Percentiles rank a stretch among this genome's conserved stretches.
phyloP scores from a whole-genome alignment of 2,888 invertebrate genomes.

The Tenthredo mesomela region DNA sequence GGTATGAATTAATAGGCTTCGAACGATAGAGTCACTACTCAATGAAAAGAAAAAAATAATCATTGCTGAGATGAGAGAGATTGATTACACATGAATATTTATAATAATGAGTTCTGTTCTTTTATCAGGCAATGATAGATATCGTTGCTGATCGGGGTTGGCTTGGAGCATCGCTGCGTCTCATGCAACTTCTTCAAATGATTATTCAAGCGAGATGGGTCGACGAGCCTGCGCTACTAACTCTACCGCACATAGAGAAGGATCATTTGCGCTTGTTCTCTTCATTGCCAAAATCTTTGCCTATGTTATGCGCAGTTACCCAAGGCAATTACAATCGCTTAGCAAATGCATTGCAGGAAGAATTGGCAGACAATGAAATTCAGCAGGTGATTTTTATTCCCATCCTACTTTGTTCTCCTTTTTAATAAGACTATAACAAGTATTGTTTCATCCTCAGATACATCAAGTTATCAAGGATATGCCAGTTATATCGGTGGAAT shows the following conservation, averaged over 20 bases:
- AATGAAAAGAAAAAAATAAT: neutral
- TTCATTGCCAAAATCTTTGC: constrained; percentile 76
- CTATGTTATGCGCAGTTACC: constrained; percentile 81
- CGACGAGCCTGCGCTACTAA: constrained; percentile 86
- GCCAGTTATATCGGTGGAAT: constrained; percentile 70
- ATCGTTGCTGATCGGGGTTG: constrained; percentile 94
- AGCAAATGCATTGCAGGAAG: constrained; percentile 82
- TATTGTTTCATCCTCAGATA: constrained; percentile 64
- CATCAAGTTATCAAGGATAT: constrained; percentile 72
- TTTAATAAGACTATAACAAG: neutral
- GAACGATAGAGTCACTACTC: no score
- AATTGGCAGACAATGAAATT: constrained; percentile 85
- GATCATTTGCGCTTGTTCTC: constrained; percentile 82
- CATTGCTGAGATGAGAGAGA: neutral
- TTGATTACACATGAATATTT: constrained; percentile 16
- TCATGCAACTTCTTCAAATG: constrained; percentile 92
- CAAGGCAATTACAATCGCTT: constrained; percentile 82
- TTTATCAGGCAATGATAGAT: constrained; percentile 95
- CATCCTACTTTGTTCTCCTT: neutral
- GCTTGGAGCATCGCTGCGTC: constrained; percentile 88
- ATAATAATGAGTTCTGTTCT: constrained; percentile 17
- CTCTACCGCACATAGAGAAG: constrained; percentile 87
- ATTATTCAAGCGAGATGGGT: constrained; percentile 95
- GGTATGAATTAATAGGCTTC: no score
- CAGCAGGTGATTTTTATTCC: constrained; percentile 81